These are phyloP conservation scores for Latrodectus hesperus DNA, from an alignment of 2,888 invertebrate genomes.

Conservation along the genomic window DNA sequence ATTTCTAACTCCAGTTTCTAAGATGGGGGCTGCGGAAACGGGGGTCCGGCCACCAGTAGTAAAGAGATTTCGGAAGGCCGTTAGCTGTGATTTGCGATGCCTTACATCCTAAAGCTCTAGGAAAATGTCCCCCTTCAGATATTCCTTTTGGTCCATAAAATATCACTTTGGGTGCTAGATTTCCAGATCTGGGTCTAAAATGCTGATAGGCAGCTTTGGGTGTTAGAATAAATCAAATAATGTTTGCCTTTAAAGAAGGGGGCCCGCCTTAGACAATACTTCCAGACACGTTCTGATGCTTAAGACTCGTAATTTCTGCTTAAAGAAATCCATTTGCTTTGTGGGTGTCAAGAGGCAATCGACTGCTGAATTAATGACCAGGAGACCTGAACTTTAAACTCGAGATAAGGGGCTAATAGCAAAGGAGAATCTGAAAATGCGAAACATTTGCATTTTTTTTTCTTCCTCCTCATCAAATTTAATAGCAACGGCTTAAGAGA, in stretches of 20 bases:
- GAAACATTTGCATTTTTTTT: constrained; percentile 55
- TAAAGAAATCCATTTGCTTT: constrained; percentile 39
- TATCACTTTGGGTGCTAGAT: constrained; percentile 57
- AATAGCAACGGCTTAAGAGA: constrained; percentile 39
- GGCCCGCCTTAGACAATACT: constrained; percentile 35
- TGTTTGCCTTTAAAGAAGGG: constrained; percentile 45
- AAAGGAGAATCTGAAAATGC: constrained; percentile 20
- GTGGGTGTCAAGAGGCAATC: constrained; percentile 34
- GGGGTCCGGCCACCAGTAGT: constrained; percentile 13
- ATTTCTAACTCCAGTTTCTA: constrained; percentile 40
- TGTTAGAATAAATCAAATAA: constrained; percentile 53
- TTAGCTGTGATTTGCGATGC: constrained; percentile 61
- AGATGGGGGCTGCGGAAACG: neutral
- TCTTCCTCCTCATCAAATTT: constrained; percentile 36
- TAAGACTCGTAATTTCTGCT: constrained; percentile 60
- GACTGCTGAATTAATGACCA: constrained; percentile 52
- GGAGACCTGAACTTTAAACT: constrained; percentile 18
- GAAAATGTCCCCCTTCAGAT: constrained; percentile 32
- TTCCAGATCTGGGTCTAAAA: constrained; percentile 45
- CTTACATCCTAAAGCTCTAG: constrained; percentile 28
- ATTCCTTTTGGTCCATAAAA: constrained; percentile 64
- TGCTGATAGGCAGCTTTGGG: constrained; percentile 50
- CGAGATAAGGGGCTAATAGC: constrained; percentile 54
- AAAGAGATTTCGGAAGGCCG: constrained; percentile 54
- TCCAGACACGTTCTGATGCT: constrained; percentile 3